Conservation (phyloP, 2,113 vertebrate genomes). For the Sus scrofa region DNA sequence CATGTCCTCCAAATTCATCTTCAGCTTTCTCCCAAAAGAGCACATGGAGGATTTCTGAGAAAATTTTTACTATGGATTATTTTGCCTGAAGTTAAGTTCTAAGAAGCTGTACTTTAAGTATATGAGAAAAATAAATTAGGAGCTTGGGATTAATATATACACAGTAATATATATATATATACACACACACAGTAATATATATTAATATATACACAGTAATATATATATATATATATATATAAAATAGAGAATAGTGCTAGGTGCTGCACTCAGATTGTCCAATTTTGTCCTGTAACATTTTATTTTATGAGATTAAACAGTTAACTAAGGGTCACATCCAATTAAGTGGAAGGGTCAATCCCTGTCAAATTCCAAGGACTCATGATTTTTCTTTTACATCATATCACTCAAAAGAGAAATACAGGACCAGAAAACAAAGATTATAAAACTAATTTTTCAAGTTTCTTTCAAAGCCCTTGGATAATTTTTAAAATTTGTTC, state of each 20-base stretch:
- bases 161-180: no score
- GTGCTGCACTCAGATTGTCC: not conserved
- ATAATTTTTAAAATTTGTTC: not conserved
- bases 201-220: no score
- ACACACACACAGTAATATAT: no score
- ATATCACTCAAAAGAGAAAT: not conserved
- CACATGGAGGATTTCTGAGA: not conserved
- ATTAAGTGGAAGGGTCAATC: not conserved
- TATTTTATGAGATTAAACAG: not conserved
- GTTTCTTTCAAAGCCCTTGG: not conserved
- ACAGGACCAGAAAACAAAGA: not conserved
- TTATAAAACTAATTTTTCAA: not conserved
- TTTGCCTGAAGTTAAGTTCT: constrained; percentile 61
- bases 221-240: no score
- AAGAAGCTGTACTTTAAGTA: constrained; percentile 18
- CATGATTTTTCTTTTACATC: not conserved
- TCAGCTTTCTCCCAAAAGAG: constrained; percentile 37
- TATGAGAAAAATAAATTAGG: not conserved
- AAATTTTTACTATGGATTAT: constrained; percentile 51
- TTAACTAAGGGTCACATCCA: not conserved
- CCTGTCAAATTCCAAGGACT: not conserved
- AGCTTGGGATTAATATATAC: no score
- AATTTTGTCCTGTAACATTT: not conserved
- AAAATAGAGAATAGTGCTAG: no score
- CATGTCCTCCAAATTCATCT: not conserved